Conservation (phyloP, 2,797 vertebrate genomes). For the Harpagifer antarcticus region DNA sequence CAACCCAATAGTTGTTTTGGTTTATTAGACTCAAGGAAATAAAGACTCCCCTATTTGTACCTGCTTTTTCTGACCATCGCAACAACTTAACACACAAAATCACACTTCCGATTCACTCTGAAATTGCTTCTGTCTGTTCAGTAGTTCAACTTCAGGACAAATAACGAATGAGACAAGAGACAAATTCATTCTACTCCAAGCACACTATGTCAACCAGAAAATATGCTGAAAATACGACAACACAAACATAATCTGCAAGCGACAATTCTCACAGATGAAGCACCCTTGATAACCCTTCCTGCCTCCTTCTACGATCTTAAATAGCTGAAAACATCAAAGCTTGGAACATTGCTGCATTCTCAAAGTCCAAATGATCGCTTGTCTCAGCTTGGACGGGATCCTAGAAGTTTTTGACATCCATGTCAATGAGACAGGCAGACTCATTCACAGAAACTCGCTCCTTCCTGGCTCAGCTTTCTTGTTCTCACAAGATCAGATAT, state of each 20-base stretch:
- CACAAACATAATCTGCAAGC: slow-evolving; percentile 27
- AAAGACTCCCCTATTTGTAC: neutral
- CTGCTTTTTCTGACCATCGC: neutral
- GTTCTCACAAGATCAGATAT: slow-evolving; percentile 69
- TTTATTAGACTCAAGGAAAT: neutral
- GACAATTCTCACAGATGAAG: slow-evolving; percentile 42
- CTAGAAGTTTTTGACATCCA: slow-evolving; percentile 74
- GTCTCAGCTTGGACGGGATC: slow-evolving; percentile 75
- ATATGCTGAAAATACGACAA: neutral
- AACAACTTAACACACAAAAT: neutral
- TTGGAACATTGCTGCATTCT: slow-evolving; percentile 57
- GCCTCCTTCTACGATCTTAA: slow-evolving; percentile 52
- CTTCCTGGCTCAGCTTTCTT: slow-evolving; percentile 65
- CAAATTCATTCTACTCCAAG: slow-evolving; percentile 36
- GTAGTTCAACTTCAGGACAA: neutral
- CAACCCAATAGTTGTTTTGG: neutral
- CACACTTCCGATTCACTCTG: neutral
- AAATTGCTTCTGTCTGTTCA: neutral
- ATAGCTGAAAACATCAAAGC: slow-evolving; percentile 66
- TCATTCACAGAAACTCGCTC: slow-evolving; percentile 73
- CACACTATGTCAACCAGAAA: slow-evolving; percentile 24
- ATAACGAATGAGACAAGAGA: slow-evolving; percentile 49
- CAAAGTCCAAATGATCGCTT: slow-evolving; percentile 70
- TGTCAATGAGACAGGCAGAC: slow-evolving; percentile 71
- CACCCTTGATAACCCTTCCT: slow-evolving; percentile 49